Percentiles rank a stretch among this genome's conserved stretches.
Conservation (phyloP, 2,113 vertebrate genomes). For the Neogale vison region DNA sequence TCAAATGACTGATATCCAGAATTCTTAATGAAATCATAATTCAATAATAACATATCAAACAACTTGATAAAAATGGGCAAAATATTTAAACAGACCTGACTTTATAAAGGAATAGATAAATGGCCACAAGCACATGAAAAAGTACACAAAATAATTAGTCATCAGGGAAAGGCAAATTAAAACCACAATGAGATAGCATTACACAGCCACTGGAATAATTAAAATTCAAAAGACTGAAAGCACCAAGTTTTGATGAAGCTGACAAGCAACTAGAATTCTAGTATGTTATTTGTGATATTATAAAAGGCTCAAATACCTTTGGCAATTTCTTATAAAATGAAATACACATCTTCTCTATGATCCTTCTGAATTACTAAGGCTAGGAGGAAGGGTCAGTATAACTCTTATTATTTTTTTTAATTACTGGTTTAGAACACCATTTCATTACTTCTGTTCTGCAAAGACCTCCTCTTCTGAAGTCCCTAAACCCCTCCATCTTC, state of each 20-base stretch:
- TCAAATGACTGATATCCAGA: neutral
- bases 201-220: neutral
- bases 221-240: constrained; percentile 2
- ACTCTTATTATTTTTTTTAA: neutral
- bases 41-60: neutral
- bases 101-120: neutral
- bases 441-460: neutral
- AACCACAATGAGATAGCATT: neutral
- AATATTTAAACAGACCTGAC: neutral
- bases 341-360: neutral
- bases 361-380: neutral
- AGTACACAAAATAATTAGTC: neutral
- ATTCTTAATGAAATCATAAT: neutral
- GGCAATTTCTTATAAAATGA: neutral
- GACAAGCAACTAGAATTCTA: neutral
- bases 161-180: neutral
- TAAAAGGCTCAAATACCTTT: neutral
- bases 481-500: neutral
- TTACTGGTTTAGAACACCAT: neutral
- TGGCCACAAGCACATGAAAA: neutral
- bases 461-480: neutral
- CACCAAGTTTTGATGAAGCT: neutral
- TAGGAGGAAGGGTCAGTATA: neutral
- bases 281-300: neutral
- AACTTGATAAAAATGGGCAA: neutral